These are phyloP conservation scores for Loripinus fragilis DNA, from an alignment of 2,888 invertebrate genomes.

Conservation along the genomic window DNA sequence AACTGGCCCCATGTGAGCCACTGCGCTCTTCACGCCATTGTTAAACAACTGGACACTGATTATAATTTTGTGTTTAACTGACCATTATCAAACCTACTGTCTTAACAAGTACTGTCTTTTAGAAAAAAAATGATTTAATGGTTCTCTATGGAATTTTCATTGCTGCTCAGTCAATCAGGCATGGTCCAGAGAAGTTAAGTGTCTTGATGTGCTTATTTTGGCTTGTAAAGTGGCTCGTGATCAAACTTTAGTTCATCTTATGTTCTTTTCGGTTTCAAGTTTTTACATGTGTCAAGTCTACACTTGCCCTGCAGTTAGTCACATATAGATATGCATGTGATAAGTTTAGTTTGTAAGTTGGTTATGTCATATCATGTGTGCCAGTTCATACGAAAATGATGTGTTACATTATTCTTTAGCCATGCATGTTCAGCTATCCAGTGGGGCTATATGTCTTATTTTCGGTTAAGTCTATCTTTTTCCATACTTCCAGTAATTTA, in stretches of 20 bases:
- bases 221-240: neutral
- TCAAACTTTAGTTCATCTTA: neutral
- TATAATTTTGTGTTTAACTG: neutral
- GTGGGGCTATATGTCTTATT: no score
- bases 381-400: no score
- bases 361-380: no score
- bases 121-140: neutral
- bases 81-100: slow-evolving; percentile 16
- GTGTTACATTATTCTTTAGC: no score
- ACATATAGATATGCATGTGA: neutral
- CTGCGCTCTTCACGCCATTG: no score
- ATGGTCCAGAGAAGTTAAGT: slow-evolving; percentile 56
- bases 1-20: no score
- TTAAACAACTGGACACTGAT: no score
- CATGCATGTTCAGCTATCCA: no score
- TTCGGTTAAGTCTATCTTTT: no score
- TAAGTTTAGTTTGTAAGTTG: neutral
- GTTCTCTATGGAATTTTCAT: no score
- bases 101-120: neutral
- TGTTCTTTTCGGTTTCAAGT: neutral
- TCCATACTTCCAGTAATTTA: no score
- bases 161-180: slow-evolving; percentile 31
- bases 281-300: neutral
- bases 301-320: neutral
- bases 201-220: slow-evolving; percentile 2